Evolutionary conservation across 2,888 invertebrate genomes (phyloP).

Genomic region (Dynastes maya): DNA sequence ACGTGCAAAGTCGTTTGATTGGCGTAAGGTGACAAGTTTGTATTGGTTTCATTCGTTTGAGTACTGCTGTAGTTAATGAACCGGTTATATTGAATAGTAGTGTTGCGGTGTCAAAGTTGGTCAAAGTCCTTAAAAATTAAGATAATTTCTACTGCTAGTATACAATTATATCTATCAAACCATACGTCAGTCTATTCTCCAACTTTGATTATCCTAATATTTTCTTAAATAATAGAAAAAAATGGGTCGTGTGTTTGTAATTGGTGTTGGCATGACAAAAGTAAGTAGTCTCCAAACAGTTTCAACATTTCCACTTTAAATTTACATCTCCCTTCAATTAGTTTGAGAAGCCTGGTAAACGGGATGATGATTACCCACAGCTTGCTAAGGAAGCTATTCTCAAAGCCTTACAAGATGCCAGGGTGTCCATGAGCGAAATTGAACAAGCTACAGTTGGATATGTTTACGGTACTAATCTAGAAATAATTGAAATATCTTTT

Average conservation of each 20-base stretch:
- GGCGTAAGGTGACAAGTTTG: not conserved
- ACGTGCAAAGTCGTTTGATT: too few relatives aligned
- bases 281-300: constrained; percentile 68
- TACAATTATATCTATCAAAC: not conserved
- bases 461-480: constrained; percentile 80
- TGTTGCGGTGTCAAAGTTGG: not conserved
- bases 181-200: not conserved
- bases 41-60: constrained; percentile 16
- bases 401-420: constrained; percentile 90
- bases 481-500: not conserved
- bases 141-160: constrained; percentile 43
- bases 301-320: constrained; percentile 20
- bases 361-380: constrained; percentile 92
- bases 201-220: not conserved
- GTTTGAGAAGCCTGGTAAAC: constrained; percentile 94
- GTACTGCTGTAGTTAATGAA: constrained; percentile 22
- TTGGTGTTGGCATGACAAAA: constrained; percentile 98
- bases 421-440: constrained; percentile 82
- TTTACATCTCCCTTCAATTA: constrained; percentile 61
- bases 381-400: constrained; percentile 94
- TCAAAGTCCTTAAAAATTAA: constrained; percentile 50
- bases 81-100: constrained; percentile 45
- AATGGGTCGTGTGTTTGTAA: constrained; percentile 82
- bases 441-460: constrained; percentile 95
- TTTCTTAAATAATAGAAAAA: constrained; percentile 50